Base-by-base conservation (phyloP, 2,888 invertebrate genomes). In the Drosophila kanekoi region DNA sequence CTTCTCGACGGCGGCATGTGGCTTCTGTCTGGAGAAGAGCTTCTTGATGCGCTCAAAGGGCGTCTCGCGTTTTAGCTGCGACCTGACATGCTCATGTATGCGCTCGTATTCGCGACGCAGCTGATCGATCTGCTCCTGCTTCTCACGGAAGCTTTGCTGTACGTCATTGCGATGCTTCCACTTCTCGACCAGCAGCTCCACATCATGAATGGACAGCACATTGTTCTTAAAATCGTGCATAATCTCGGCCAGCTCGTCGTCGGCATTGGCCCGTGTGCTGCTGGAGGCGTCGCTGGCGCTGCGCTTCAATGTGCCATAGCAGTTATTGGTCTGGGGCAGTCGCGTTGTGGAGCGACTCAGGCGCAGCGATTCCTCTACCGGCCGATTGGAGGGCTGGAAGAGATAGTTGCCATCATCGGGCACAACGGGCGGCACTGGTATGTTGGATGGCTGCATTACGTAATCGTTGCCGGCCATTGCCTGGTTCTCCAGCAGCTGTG, bases 161-260 rank as follows among this genome's bases (percentile, higher is more conserved):
- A 97, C 97, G 91, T 97, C 97, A 83, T 97, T 96, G 61, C 97
- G 94, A 81, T 96, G 96, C 87, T 95, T 95, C 97, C 97, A 97
- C 88, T 96, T 96, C 91, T 96, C 96, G 1, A 97, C 97, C 53
- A 97, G 93, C 79, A 96, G 95, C 91, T 97, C 97, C 0, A 97
- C 96, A 93, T 97, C 97, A 0, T 95, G 94, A 88, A 97, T 96
- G 0, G 96, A 96, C 77, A 97, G 96, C 3, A 97, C 96, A 89
- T 97, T 97, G 88, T 97, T 97, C 91, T 97, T 97, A 88, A 97
- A 97, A 87, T 97, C 97, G 88, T 95, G 96, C 90, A 97, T 96
- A 53, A 97, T 96, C 93, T 97, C 97, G 3, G 96, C 94, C 64
- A 97, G 93, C 90, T 97, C 97, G 72, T 96, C 96, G 90, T 97